Evolutionary conservation across 2,888 invertebrate species (phyloP).

Genomic region (Folsomia manolachei): DNA sequence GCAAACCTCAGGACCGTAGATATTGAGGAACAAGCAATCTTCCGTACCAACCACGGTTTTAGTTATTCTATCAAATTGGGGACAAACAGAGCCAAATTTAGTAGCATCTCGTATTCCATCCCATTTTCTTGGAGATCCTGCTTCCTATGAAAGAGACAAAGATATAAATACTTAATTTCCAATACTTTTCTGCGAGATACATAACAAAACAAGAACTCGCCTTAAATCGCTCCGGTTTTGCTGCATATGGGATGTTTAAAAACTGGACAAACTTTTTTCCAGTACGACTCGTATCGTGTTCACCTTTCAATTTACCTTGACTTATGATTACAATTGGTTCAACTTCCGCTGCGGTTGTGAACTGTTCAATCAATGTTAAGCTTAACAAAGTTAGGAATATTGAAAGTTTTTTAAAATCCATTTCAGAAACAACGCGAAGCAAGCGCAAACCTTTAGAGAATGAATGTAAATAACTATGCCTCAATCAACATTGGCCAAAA

Average conservation of each 20-base stretch:
- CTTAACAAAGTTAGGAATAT: background rate
- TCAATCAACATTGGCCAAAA: no score
- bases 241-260: constrained; percentile 39
- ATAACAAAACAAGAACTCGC: constrained; percentile 18
- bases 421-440: background rate
- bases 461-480: no score
- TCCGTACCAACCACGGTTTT: constrained; percentile 30
- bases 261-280: constrained; percentile 30
- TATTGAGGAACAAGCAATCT: constrained; percentile 34
- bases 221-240: constrained; percentile 33
- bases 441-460: no score
- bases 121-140: constrained; percentile 32
- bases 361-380: background rate
- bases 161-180: background rate
- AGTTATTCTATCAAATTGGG: constrained; percentile 30
- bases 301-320: constrained; percentile 36
- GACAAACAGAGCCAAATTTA: constrained; percentile 33
- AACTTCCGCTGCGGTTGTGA: constrained; percentile 14
- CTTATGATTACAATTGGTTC: constrained; percentile 26
- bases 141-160: constrained; percentile 27
- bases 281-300: constrained; percentile 26
- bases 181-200: background rate
- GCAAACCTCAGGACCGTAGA: constrained; percentile 18
- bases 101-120: constrained; percentile 33
- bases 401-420: background rate